Evolutionary conservation across 2,888 invertebrate genomes (phyloP).

Genomic region (Yponomeuta cagnagella): DNA sequence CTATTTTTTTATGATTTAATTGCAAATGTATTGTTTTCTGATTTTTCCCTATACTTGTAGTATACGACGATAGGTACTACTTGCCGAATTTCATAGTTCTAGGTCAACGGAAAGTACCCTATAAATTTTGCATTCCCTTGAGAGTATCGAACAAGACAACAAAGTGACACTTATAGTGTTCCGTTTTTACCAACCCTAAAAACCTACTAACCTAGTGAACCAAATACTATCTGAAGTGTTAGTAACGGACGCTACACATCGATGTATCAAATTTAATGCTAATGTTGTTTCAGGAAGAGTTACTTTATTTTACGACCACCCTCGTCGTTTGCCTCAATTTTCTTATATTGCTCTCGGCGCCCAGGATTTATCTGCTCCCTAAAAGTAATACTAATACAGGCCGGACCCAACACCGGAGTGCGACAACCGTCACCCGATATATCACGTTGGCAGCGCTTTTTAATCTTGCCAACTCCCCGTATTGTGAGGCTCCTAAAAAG

Average conservation of each 20-base stretch:
- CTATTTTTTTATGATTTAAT: no score
- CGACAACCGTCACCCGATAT: slow-evolving; percentile 51
- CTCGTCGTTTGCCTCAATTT: slow-evolving; percentile 33
- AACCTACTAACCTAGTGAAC: no score
- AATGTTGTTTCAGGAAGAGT: slow-evolving; percentile 13
- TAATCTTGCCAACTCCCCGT: slow-evolving; percentile 21
- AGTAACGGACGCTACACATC: neutral
- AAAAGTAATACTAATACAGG: slow-evolving; percentile 45
- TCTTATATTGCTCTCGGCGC: slow-evolving; percentile 46
- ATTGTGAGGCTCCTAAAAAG: slow-evolving; percentile 12
- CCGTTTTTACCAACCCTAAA: no score
- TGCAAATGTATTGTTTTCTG: no score
- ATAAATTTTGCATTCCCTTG: no score
- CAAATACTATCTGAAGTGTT: no score
- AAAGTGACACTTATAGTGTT: no score
- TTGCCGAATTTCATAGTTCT: no score
- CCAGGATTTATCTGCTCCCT: slow-evolving; percentile 48
- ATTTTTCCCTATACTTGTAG: no score
- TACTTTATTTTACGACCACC: slow-evolving; percentile 26
- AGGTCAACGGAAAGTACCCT: no score
- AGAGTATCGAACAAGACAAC: no score
- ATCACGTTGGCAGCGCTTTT: slow-evolving; percentile 31
- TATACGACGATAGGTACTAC: no score
- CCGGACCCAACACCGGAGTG: slow-evolving; percentile 44
- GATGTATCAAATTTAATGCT: slow-evolving; percentile 12